Percentiles rank a stretch among this genome's conserved stretches.
phyloP scores from a whole-genome alignment of 2,888 invertebrate genomes.

The Drosophila formosana region DNA sequence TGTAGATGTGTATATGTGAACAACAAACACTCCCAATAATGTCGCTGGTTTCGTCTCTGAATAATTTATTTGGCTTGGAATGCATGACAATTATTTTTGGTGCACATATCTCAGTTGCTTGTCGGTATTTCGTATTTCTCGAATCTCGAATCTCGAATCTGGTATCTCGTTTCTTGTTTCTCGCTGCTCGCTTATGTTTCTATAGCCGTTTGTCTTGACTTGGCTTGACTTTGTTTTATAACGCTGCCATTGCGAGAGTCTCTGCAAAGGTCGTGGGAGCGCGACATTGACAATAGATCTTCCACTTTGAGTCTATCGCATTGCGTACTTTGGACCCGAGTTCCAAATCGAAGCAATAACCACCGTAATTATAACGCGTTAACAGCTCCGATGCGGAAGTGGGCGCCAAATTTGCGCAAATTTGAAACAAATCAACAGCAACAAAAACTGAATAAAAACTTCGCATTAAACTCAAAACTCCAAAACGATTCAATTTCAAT shows the following conservation, averaged over 20 bases:
- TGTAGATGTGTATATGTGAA: too few species aligned
- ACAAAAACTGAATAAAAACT: conserved; percentile 13
- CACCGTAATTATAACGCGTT: conserved; percentile 20
- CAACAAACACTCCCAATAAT: conserved; percentile 19
- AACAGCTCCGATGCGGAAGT: conserved; percentile 52
- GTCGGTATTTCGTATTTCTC: conserved; percentile 1
- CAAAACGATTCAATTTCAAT: conserved; percentile 55
- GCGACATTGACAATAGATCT: conserved; percentile 61
- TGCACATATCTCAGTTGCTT: conserved; percentile 20
- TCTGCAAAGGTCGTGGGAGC: conserved; percentile 66
- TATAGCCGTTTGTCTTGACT: neutral
- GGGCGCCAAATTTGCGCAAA: conserved; percentile 4
- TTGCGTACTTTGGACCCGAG: conserved; percentile 24
- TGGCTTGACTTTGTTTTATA: conserved; percentile 32
- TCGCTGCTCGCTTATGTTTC: neutral
- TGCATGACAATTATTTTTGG: conserved; percentile 25
- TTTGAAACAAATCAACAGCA: conserved; percentile 24
- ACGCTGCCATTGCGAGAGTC: conserved; percentile 28
- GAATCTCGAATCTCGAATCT: conserved; percentile 12
- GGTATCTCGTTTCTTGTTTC: conserved; percentile 16
- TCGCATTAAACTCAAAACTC: conserved; percentile 13
- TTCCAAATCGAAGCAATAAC: conserved; percentile 19
- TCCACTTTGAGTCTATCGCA: conserved; percentile 21
- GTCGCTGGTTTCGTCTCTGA: conserved; percentile 12
- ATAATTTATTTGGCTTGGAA: conserved; percentile 28